Evolutionary conservation across 2,113 vertebrate genomes (phyloP), one percentile per base, ranked within the genome.

Genomic region (Sylvilagus bachmani): DNA sequence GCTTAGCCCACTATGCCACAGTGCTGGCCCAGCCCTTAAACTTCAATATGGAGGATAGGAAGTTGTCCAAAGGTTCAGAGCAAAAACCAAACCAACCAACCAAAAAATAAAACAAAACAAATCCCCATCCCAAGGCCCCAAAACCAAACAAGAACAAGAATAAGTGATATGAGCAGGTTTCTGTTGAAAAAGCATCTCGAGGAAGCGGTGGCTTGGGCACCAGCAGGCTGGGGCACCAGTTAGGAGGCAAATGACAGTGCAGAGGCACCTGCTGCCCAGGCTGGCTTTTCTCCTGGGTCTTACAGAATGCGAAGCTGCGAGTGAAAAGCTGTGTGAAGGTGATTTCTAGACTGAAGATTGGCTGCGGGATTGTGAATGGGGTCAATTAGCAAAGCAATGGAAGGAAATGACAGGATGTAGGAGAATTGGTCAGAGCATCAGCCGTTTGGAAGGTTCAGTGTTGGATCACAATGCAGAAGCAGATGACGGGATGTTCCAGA

Each of bases 211-310:
- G 38, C 0, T n/a, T 58, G 17, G 14, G 22, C n/a, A 3, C 21
- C 3, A 12, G 44, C 16, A n/a, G 36, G 13, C 3, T 25, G 6
- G 25, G 33, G 11, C 27, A 3, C 36, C n/a, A 31, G 36, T 16
- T 14, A 16, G 67, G 36, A 61, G 7, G 13, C 1, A 1, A 10
- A 5, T 6, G 14, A 25, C 36, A 31, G 0, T 13, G 19, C 2
- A 0, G 21, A 16, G 5, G 6, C 31, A 44, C 58, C 14, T 1
- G 29, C 0, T 6, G 0, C 21, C 0, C 4, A 0, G 2, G 1
- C 6, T 11, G 27, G 8, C 17, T n/a, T 17, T 12, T 38, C 31
- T 31, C 7, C 12, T 11, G 29, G 22, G 5, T 33, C 7, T 31
- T 11, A 14, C 0, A 2, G 9, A 44, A 38, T 3, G 36, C 73